Evolutionary conservation across 1,140 invertebrate species (phyloP).

Genomic region (Drosophila pallidifrons): DNA sequence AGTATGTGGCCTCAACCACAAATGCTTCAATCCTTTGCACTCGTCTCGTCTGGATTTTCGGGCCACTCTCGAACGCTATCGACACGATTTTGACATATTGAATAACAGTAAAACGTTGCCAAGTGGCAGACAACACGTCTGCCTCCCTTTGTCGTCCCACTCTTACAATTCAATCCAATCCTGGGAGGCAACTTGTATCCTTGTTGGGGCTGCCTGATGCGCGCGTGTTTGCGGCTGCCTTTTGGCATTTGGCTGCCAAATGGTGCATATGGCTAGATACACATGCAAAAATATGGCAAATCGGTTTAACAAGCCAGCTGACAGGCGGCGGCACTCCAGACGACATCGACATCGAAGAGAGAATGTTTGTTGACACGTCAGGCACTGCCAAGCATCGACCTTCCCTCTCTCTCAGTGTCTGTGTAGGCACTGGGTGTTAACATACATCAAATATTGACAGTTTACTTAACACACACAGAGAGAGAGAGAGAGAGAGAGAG

Average conservation of each 20-base stretch:
- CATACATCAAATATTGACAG: slow-evolving; percentile 84
- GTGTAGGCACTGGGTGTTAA: slow-evolving; percentile 71
- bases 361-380: slow-evolving; percentile 69
- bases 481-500: slow-evolving; percentile 1
- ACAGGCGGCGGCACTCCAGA: slow-evolving; percentile 48
- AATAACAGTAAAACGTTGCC: slow-evolving; percentile 77
- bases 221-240: slow-evolving; percentile 77
- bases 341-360: slow-evolving; percentile 32
- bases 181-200: slow-evolving; percentile 24
- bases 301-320: slow-evolving; percentile 65
- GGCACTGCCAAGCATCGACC: slow-evolving; percentile 31
- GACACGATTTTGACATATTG: slow-evolving; percentile 84
- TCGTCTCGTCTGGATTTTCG: slow-evolving; percentile 2
- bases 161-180: slow-evolving; percentile 34
- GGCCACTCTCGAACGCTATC: slow-evolving; percentile 76
- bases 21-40: slow-evolving; percentile 30
- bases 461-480: slow-evolving; percentile 67
- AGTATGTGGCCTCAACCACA: slow-evolving; percentile 35
- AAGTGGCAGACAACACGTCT: slow-evolving; percentile 68
- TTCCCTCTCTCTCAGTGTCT: slow-evolving; percentile 13
- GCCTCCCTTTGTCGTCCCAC: slow-evolving; percentile 11
- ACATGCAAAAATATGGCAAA: slow-evolving; percentile 79
- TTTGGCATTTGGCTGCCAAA: slow-evolving; percentile 81
- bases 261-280: slow-evolving; percentile 71
- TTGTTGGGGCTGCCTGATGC: slow-evolving; percentile 36